Evolutionary conservation across 2,797 vertebrate species (phyloP).

Genomic region (Gadopsis bispinosus): DNA sequence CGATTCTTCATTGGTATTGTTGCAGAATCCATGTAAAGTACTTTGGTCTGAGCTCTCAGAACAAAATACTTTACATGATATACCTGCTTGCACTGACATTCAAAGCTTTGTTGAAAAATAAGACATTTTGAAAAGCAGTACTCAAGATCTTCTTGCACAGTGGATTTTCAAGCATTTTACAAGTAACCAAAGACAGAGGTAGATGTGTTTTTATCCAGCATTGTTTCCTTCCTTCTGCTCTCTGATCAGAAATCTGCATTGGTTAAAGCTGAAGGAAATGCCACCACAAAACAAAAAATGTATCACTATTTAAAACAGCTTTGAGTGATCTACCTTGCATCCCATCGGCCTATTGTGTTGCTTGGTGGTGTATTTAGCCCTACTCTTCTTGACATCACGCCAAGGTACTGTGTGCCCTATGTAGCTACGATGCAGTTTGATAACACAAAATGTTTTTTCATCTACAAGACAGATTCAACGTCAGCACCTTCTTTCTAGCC

Average conservation of each 20-base stretch:
- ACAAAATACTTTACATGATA: conserved; percentile 44
- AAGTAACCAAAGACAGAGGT: conserved; percentile 10
- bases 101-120: conserved; percentile 28
- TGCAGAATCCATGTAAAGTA: conserved; percentile 32
- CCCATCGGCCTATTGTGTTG: neutral
- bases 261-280: conserved; percentile 11
- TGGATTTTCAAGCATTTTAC: conserved; percentile 24
- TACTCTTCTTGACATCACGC: neutral
- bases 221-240: neutral
- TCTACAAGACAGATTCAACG: neutral
- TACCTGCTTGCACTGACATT: conserved; percentile 27
- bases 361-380: conserved; percentile 12
- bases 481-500: neutral
- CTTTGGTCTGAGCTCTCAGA: conserved; percentile 35
- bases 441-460: neutral
- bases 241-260: conserved; percentile 1
- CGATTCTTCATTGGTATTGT: conserved; percentile 20
- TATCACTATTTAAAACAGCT: neutral
- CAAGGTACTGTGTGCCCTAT: neutral
- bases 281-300: neutral
- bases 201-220: neutral
- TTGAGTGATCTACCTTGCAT: neutral
- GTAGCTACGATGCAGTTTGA: neutral
- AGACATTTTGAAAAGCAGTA: conserved; percentile 22
- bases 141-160: neutral